phyloP scores from a whole-genome alignment of 1,140 invertebrate genomes.

The Bombus ignitus region DNA sequence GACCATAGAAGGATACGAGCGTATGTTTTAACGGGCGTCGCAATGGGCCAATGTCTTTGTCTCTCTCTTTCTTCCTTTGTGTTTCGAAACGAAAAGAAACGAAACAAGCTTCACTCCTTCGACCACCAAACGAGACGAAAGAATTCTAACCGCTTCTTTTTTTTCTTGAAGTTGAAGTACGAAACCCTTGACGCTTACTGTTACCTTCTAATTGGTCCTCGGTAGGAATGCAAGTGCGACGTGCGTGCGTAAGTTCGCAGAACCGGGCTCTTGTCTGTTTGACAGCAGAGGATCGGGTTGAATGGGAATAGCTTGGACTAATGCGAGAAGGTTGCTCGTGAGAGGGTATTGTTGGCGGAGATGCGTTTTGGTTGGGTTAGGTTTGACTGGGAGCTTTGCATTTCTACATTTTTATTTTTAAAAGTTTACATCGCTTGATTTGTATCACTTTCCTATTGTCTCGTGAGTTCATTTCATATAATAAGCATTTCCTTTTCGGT shows the following conservation, averaged over 20 bases:
- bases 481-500: too few species aligned
- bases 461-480: too few species aligned
- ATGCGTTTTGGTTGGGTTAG: background rate
- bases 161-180: background rate
- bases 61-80: background rate
- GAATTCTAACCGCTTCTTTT: background rate
- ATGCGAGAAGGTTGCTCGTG: background rate
- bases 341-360: background rate
- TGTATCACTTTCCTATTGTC: too few species aligned
- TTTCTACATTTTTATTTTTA: background rate
- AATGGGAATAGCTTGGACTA: background rate
- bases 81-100: slow-evolving; percentile 1
- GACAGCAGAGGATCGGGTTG: background rate
- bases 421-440: background rate
- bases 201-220: slow-evolving; percentile 20
- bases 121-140: slow-evolving; percentile 25
- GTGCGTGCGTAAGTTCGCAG: background rate
- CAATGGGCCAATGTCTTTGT: slow-evolving; percentile 24
- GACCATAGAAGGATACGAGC: slow-evolving; percentile 55
- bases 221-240: background rate
- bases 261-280: slow-evolving; percentile 15
- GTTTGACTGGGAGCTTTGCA: background rate
- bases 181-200: background rate
- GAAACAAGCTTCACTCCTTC: background rate
- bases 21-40: slow-evolving; percentile 61